phyloP scores from a whole-genome alignment of 1,140 invertebrate genomes.

The Nephila pilipes region DNA sequence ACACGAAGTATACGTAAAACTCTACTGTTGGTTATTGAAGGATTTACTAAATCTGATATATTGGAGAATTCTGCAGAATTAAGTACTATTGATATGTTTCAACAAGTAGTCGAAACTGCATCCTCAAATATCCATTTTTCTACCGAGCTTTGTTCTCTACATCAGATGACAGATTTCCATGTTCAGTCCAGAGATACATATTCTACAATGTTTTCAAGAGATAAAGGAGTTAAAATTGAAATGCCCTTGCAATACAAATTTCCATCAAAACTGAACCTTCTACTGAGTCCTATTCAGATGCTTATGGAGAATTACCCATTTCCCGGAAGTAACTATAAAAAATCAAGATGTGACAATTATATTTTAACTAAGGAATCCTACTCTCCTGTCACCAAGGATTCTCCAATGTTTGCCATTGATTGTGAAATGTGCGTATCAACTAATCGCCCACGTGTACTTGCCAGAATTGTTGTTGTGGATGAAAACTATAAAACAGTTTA shows the following conservation, averaged over 20 bases:
- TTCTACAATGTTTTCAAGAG: constrained; percentile 50
- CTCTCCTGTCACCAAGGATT: constrained; percentile 87
- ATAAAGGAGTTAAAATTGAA: neutral
- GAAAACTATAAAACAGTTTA: constrained; percentile 90
- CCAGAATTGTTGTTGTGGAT: constrained; percentile 93
- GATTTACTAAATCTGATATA: constrained; percentile 51
- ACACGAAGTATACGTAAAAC: constrained; percentile 57
- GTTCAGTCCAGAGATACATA: neutral
- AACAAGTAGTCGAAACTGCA: constrained; percentile 13
- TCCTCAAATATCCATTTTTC: constrained; percentile 43
- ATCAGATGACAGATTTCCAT: constrained; percentile 27
- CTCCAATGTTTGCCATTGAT: constrained; percentile 94
- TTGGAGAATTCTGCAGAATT: constrained; percentile 9
- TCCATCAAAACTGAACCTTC: constrained; percentile 86
- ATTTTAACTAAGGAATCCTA: constrained; percentile 88
- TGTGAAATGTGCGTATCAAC: constrained; percentile 97
- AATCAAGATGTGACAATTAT: constrained; percentile 76
- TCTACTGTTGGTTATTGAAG: constrained; percentile 69
- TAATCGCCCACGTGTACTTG: constrained; percentile 87
- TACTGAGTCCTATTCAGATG: constrained; percentile 91
- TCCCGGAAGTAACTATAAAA: constrained; percentile 85
- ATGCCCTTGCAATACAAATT: neutral
- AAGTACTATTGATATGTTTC: neutral
- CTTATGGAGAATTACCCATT: constrained; percentile 93
- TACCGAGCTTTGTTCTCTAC: constrained; percentile 36